A percentile compares a stretch with the other conserved stretches of the same genome.
phyloP scores from a whole-genome alignment of 2,113 vertebrate species.

The Lota lota region DNA sequence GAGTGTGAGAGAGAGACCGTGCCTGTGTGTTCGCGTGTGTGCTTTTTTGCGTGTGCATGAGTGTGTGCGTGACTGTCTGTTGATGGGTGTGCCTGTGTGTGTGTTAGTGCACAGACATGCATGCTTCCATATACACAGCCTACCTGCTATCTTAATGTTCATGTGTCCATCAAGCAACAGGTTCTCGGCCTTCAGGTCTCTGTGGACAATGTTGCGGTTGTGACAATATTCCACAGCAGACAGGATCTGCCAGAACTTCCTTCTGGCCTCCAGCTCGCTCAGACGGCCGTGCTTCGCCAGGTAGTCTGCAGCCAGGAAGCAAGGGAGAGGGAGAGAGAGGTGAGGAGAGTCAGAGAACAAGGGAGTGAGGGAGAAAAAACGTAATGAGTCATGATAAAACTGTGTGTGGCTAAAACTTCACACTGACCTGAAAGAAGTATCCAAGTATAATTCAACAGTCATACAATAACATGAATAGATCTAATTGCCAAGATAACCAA shows the following conservation, averaged over 20 bases:
- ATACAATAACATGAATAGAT: too few relatives aligned
- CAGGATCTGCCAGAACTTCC: conserved; percentile 98
- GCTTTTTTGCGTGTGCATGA: too few relatives aligned
- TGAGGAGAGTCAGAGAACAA: neutral
- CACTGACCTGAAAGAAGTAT: too few relatives aligned
- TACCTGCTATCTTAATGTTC: conserved; percentile 99
- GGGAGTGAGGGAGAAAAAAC: neutral
- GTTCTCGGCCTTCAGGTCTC: conserved; percentile 97
- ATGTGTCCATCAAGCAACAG: conserved; percentile 93
- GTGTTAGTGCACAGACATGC: neutral
- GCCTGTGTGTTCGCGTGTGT: too few relatives aligned
- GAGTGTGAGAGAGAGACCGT: neutral
- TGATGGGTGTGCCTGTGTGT: neutral
- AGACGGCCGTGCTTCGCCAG: conserved; percentile 93
- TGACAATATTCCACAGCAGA: conserved; percentile 96
- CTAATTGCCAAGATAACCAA: too few relatives aligned
- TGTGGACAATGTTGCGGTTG: conserved; percentile 89
- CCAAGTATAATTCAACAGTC: too few relatives aligned
- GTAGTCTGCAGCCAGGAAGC: conserved; percentile 80
- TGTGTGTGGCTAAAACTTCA: too few relatives aligned
- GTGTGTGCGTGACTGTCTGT: too few relatives aligned
- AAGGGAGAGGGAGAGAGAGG: conserved; percentile 9
- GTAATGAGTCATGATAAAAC: too few relatives aligned
- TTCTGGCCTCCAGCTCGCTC: conserved; percentile 88
- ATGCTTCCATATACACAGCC: neutral